Evolutionary conservation across 2,113 vertebrate genomes (phyloP), one percentile per base, ranked within the genome.

Genomic region (Myxocyprinus asiaticus): DNA sequence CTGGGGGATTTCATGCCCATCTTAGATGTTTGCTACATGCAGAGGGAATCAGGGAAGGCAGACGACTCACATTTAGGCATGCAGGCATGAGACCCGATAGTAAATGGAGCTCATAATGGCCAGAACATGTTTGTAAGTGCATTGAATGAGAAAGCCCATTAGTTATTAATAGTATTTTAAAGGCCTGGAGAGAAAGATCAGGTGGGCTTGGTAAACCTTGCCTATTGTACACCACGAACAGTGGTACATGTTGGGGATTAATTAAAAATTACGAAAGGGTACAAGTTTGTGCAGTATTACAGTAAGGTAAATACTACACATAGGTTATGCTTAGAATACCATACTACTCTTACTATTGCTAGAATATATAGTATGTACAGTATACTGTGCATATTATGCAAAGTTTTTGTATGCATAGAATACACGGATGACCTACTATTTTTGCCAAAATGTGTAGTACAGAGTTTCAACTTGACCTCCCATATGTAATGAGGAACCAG

Each of bases 61-160:
- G 88, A 91, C 89, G 85, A 90, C 84, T 88, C 78, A 66, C 86
- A 87, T 84, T 74, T 82, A 77, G 72, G 80, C 64, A 65, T 76
- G 86, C 81, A 85, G 82, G 84, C 86, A 50, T 84, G 88, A 86
- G 82, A 86, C 83, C 86, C 77, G 85, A 77, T 88, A 81, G 86
- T 86, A 89, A 87, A 89, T 89, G 87, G 79, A 84, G 81, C 86
- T 71, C 79, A 79, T 91, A 91, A 91, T 90, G 89, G 87, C 86
- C 87, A 78, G 83, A 84, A 89, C 81, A 86, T 87, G 85, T 89
- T 90, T 87, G 88, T 81, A 86, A 85, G 87, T 77, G 80, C 86
- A 79, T 85, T 83, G 92, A 92, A 93, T 91, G 92, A 93, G 89
- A 78, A 80, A 51, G 63, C 67, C 89, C 88, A 93, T 92, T 91